Base-by-base conservation (phyloP, 2,797 vertebrate genomes). In the Kryptopterus vitreolus region DNA sequence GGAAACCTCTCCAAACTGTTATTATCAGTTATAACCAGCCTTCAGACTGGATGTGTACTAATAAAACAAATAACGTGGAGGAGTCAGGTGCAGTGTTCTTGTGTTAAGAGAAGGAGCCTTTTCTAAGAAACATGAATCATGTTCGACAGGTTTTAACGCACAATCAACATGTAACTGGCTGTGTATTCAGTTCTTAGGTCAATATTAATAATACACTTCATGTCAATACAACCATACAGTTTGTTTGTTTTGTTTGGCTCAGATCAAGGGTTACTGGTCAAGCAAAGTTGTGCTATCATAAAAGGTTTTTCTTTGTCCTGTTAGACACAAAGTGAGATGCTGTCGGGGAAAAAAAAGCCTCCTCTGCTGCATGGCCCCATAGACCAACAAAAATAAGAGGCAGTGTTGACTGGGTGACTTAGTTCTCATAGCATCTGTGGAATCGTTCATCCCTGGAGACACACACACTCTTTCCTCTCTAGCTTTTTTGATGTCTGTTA, bases 141-240 rank as follows among this genome's bases (percentile, higher is more conserved):
- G 74, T 77, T 63, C 46, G 29, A 61, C 72, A 48, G 79, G 65
- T 77, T 81, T 77, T 77, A 46, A 31, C 31, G n/a, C n/a, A 70
- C 63, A 57, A 11, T 13, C 65, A n/a, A 62, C 71, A 55, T 29
- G 16, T 12, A 58, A 55, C 65, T 76, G 31, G 55, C 7, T 4
- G 48, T 77, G 77, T 77, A 62, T 29, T 81, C 15, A 75, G 65
- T 81, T 10, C 48, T 70, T 50, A 26, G 72, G 43, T 59, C 38
- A 59, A 68, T 33, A 35, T 22, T 61, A 52, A 29, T 76, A 35
- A 76, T 48, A 52, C 22, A 76, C 9, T 76, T 57, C 43, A 62
- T 71, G n/a, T 59, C n/a, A 26, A n/a, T 18, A 52, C 50, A 80
- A 35, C 7, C 53, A 50, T 43, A 22, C 43, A 9, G 13, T 59